A percentile compares a stretch with the other conserved stretches of the same genome.
Conservation (phyloP, 2,888 invertebrate species). For the Macroteleia sp. region DNA sequence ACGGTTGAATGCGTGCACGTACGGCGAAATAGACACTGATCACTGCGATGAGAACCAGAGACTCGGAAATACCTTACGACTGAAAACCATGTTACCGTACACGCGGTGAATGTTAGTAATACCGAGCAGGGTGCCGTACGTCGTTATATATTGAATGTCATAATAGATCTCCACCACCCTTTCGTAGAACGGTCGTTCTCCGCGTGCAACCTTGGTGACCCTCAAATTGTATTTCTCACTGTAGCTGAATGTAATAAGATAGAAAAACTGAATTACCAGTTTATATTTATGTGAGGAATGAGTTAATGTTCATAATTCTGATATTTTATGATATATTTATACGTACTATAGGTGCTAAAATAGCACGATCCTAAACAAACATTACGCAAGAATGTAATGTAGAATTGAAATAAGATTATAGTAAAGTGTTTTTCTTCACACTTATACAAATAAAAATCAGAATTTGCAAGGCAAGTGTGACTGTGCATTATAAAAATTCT, state of each 20-base stretch:
- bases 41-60: constrained; percentile 66
- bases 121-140: constrained; percentile 77
- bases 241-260: too few relatives aligned
- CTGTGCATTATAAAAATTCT: not conserved
- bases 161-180: constrained; percentile 76
- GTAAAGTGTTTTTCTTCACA: too few relatives aligned
- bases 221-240: too few relatives aligned
- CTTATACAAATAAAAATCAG: not conserved
- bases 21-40: constrained; percentile 65
- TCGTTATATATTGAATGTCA: constrained; percentile 83
- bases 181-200: constrained; percentile 41
- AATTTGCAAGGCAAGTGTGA: not conserved
- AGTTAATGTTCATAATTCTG: too few relatives aligned
- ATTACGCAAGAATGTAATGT: too few relatives aligned
- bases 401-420: too few relatives aligned
- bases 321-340: too few relatives aligned
- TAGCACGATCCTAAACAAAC: too few relatives aligned
- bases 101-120: constrained; percentile 83
- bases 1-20: constrained; percentile 61
- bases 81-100: constrained; percentile 83
- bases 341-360: too few relatives aligned
- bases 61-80: constrained; percentile 79
- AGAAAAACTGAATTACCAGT: too few relatives aligned
- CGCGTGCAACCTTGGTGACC: constrained; percentile 75
- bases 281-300: too few relatives aligned